A percentile compares a stretch with the other conserved stretches of the same genome.
Conservation (phyloP, 1,140 invertebrate species). For the Bombus vancouverensis region DNA sequence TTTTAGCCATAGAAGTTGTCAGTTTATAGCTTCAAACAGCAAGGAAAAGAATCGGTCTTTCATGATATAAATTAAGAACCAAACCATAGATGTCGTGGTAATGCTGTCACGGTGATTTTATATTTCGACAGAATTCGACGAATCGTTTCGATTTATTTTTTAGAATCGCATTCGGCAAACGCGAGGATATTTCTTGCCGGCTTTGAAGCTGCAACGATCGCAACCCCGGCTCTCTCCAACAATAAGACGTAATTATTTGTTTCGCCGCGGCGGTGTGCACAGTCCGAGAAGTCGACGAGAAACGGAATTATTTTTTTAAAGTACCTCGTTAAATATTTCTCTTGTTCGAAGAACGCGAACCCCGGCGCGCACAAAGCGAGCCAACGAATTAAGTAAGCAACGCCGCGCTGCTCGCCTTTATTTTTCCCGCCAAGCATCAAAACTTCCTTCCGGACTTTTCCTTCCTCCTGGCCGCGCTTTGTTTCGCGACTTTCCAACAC, state of each 20-base stretch:
- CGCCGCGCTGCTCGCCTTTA: conserved; percentile 27
- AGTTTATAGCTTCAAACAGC: too few relatives aligned
- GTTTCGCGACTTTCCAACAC: conserved; percentile 10
- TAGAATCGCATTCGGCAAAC: too few relatives aligned
- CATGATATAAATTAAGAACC: too few relatives aligned
- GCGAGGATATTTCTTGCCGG: not conserved
- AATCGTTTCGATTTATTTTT: too few relatives aligned
- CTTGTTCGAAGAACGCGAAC: conserved; percentile 20
- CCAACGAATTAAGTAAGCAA: conserved; percentile 46
- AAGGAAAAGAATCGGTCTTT: too few relatives aligned
- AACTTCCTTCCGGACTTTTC: conserved; percentile 33
- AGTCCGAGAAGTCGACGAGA: conserved; percentile 9
- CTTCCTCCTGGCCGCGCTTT: not conserved
- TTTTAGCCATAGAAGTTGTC: too few relatives aligned
- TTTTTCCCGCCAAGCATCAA: conserved; percentile 37
- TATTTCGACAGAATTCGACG: too few relatives aligned
- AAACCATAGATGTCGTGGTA: too few relatives aligned
- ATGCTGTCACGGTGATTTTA: too few relatives aligned
- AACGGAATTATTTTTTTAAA: conserved; percentile 46
- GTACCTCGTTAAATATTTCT: conserved; percentile 51
- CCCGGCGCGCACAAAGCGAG: conserved; percentile 15
- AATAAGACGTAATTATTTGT: conserved; percentile 36
- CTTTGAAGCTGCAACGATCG: conserved; percentile 13
- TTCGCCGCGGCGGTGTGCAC: not conserved
- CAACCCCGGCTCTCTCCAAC: not conserved